Evolutionary conservation across 2,113 vertebrate species (phyloP).

Genomic region (Chlorodrepanis virens): DNA sequence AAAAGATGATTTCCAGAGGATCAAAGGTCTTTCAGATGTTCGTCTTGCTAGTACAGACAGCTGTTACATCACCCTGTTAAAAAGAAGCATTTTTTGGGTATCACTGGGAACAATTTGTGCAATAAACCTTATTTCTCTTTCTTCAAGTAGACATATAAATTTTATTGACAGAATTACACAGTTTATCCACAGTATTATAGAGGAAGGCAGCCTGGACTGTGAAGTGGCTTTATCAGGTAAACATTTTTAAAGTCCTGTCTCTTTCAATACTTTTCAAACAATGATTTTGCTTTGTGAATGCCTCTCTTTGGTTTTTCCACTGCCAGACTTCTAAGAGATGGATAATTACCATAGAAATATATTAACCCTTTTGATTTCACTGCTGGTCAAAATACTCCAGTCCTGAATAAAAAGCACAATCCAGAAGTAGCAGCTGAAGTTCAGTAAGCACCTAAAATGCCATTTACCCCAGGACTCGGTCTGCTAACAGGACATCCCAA

Average conservation of each 20-base stretch:
- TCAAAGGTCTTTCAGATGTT: not conserved
- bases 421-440: not conserved
- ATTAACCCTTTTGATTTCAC: not conserved
- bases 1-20: not conserved
- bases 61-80: not conserved
- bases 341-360: not conserved
- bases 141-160: not conserved
- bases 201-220: not conserved
- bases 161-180: not conserved
- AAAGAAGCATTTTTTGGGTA: fast-evolving
- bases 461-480: not conserved
- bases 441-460: not conserved
- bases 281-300: not conserved
- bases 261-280: not conserved
- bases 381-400: not conserved
- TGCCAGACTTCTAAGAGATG: not conserved
- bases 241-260: not conserved
- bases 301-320: not conserved
- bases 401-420: fast-evolving
- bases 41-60: fast-evolving
- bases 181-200: not conserved
- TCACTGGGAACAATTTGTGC: not conserved
- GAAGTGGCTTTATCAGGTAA: not conserved
- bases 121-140: not conserved
- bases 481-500: not conserved